Conservation (phyloP, 2,797 vertebrate genomes). For the Gobio occitaniae region DNA sequence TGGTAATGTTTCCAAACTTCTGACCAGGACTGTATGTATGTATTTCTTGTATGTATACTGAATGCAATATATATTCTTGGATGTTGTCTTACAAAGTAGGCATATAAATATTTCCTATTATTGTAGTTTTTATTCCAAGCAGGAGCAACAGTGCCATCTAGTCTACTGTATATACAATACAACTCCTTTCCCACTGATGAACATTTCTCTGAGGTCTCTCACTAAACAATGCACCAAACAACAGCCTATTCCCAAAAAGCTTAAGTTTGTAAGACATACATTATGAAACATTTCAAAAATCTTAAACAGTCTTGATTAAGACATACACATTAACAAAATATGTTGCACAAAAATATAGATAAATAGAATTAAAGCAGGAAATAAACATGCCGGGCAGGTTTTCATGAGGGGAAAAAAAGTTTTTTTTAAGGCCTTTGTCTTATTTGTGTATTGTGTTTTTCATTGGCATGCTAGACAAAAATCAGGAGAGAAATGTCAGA, state of each 20-base stretch:
- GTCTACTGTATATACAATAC: slow-evolving; percentile 19
- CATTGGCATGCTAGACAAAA: slow-evolving; percentile 50
- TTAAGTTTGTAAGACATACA: not conserved
- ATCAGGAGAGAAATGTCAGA: slow-evolving; percentile 17
- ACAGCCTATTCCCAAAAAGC: not conserved
- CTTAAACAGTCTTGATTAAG: not conserved
- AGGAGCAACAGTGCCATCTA: slow-evolving; percentile 71
- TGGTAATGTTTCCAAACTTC: no score
- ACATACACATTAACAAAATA: not conserved
- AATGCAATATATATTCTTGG: not conserved
- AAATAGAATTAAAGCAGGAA: not conserved
- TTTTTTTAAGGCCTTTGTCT: not conserved
- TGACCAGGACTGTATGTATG: no score
- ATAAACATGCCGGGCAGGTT: not conserved
- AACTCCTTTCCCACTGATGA: not conserved
- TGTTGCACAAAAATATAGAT: not conserved
- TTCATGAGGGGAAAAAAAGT: not conserved
- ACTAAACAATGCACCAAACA: not conserved
- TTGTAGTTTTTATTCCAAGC: not conserved
- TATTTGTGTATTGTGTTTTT: not conserved
- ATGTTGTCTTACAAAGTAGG: not conserved
- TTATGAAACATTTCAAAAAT: not conserved
- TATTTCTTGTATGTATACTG: no score
- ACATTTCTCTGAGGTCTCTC: not conserved
- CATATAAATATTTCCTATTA: not conserved